Base-by-base conservation (phyloP, 2,113 vertebrate genomes). In the Hassar affinis region DNA sequence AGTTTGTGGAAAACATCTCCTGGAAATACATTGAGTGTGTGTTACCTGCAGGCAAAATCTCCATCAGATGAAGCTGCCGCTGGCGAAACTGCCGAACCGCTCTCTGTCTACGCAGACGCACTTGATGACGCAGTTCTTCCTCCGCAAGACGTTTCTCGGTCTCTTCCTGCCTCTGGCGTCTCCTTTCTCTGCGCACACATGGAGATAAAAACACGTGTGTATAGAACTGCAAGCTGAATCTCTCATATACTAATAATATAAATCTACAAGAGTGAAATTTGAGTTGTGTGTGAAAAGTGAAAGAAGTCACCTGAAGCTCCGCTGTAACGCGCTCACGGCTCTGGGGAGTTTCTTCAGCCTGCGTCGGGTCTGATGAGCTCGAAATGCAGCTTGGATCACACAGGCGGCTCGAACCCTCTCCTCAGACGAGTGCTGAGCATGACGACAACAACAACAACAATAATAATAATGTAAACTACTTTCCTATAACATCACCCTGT, bases 341-440 rank as follows among this genome's bases (percentile, higher is more conserved):
- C 93, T 91, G 35, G 90, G 95, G 25, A 99, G 95, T 78, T 91
- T 97, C 93, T 94, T 97, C 83, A 98, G 88, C 88, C 96, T 93
- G 80, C 91, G 94, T 78, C 98, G 93, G 35, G 95, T 97, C 89
- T 88, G 93, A 91, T 94, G 95, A 77, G 96, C 96, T 72, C 94
- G 94, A 97, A 97, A 99, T 0, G 79, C 88, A 64, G 97, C 97
- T 91, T 99, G 98, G 90, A 99, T 96, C 88, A 93, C 82, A 85
- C 93, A 94, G 25, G 96, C 97, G 74, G 97, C 96, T 86, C 88
- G 90, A 90, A 94, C 92, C 42, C 87, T 90, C 87, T 94, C 95
- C 92, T 94, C 76, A 7, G 75, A 77, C 0, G n/a, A 85, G 89
- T 93, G 11, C 62, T 86, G 14, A 49, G 11, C 30, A 45, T 76